Conservation (phyloP, 2,113 vertebrate genomes). For the Progne subis region DNA sequence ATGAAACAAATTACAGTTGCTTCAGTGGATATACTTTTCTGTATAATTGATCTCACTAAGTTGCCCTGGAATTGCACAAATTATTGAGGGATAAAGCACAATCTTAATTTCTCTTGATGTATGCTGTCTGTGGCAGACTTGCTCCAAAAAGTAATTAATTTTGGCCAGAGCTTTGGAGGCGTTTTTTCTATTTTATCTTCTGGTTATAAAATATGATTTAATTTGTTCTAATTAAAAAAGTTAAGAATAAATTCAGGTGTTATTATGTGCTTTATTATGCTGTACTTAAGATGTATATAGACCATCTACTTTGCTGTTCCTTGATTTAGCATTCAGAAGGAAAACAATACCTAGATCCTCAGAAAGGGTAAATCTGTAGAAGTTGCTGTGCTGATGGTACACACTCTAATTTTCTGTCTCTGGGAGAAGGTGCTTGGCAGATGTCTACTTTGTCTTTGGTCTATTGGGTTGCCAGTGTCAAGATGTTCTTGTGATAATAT, state of each 20-base stretch:
- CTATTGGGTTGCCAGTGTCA: conserved; percentile 5
- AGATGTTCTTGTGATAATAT: conserved; percentile 9
- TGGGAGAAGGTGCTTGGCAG: neutral
- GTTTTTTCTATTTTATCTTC: neutral
- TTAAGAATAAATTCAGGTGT: neutral
- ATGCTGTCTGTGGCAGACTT: neutral
- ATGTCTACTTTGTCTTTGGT: conserved; percentile 9
- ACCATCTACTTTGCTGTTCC: neutral
- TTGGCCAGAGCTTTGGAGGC: neutral
- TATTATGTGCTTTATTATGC: neutral
- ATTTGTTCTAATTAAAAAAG: neutral
- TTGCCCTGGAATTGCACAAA: neutral
- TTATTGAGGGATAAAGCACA: neutral
- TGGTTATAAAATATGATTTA: neutral
- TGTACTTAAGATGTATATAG: neutral
- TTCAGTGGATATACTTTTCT: neutral
- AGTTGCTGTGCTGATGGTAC: neutral
- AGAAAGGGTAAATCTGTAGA: neutral
- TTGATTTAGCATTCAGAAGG: neutral
- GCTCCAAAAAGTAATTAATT: neutral
- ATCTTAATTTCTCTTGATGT: neutral
- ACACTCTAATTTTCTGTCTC: neutral
- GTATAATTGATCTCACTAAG: neutral
- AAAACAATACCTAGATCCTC: neutral
- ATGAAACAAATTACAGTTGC: neutral